Conservation (phyloP, 2,888 invertebrate genomes). For the Torymus auratus region DNA sequence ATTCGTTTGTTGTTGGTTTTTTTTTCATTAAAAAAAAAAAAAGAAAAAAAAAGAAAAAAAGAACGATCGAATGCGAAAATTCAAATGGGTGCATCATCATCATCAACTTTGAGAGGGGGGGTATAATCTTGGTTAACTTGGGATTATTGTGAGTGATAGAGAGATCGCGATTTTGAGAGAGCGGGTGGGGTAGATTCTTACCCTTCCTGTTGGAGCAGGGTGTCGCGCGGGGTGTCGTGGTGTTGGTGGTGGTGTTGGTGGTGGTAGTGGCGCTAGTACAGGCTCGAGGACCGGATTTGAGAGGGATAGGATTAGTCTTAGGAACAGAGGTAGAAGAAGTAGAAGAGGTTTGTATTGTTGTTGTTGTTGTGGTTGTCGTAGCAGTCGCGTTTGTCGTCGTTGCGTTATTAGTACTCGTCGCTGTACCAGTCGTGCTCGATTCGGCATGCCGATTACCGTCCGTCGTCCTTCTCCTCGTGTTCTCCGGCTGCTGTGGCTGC, state of each 20-base stretch:
- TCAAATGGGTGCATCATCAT: constrained; percentile 50
- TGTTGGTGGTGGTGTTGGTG: constrained; percentile 76
- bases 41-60: neutral
- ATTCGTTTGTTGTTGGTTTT: constrained; percentile 11
- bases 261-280: constrained; percentile 74
- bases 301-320: constrained; percentile 64
- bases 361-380: constrained; percentile 10
- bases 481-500: constrained; percentile 78
- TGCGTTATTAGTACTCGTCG: constrained; percentile 11
- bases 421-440: constrained; percentile 61
- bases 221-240: constrained; percentile 77
- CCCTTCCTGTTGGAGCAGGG: constrained; percentile 77
- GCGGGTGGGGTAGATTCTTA: constrained; percentile 76
- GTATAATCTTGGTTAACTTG: constrained; percentile 48
- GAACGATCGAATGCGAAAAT: constrained; percentile 36
- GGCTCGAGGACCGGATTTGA: constrained; percentile 75
- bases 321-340: constrained; percentile 32
- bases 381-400: constrained; percentile 5
- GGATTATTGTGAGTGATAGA: constrained; percentile 57
- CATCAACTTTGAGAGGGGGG: constrained; percentile 23
- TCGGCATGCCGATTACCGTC: constrained; percentile 71
- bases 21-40: neutral
- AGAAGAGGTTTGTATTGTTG: neutral
- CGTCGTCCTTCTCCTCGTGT: constrained; percentile 13
- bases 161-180: constrained; percentile 59